These are phyloP conservation scores for Sebastes hubbsi DNA, from an alignment of 2,797 vertebrate species.

Conservation along the genomic window DNA sequence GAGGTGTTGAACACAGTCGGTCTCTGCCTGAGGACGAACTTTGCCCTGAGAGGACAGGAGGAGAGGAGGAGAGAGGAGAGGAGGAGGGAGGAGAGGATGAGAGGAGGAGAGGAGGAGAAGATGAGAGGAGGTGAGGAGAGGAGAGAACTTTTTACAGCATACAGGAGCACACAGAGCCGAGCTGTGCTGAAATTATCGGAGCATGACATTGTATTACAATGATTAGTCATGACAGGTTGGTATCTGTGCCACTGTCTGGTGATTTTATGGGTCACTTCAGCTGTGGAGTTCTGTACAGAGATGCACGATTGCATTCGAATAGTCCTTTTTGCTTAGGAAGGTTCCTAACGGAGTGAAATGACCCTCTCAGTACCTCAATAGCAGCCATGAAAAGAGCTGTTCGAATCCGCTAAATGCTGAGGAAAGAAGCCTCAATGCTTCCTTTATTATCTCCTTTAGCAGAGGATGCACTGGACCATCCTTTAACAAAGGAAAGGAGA, in stretches of 20 bases:
- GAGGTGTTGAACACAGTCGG: constrained; percentile 84
- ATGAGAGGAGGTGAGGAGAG: neutral
- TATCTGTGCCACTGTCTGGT: constrained; percentile 54
- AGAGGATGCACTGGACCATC: too few species aligned
- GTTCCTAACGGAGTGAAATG: too few species aligned
- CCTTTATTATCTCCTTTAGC: too few species aligned
- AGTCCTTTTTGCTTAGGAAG: too few species aligned
- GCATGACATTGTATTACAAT: constrained; percentile 12
- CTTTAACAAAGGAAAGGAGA: too few species aligned
- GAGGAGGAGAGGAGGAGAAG: neutral
- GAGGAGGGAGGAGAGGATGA: neutral
- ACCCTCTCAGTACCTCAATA: too few species aligned
- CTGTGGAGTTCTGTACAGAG: constrained; percentile 8
- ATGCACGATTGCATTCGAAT: neutral
- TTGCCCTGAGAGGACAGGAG: constrained; percentile 72
- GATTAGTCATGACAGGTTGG: constrained; percentile 67
- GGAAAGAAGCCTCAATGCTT: too few species aligned
- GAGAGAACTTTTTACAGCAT: too few species aligned
- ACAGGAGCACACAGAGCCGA: neutral
- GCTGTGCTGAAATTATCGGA: neutral
- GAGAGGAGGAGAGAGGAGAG: neutral
- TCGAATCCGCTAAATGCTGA: too few species aligned
- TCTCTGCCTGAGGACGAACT: constrained; percentile 78
- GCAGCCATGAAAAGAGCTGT: too few species aligned
- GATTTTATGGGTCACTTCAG: constrained; percentile 71